Evolutionary conservation across 2,888 invertebrate species (phyloP).

Genomic region (Pycnomerus fuliginosus): DNA sequence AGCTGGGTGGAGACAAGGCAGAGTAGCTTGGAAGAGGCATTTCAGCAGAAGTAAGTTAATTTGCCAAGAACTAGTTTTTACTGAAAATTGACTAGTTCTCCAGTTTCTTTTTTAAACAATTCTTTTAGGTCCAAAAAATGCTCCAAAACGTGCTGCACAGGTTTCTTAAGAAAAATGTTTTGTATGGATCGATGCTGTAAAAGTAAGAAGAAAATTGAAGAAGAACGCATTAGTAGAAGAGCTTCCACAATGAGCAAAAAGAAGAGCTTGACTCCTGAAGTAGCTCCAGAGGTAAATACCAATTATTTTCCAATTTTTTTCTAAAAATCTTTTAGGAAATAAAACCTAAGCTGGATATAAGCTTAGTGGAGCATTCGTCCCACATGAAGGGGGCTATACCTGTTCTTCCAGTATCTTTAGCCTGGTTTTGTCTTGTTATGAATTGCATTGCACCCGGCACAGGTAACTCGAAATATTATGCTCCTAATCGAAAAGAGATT

Average conservation of each 20-base stretch:
- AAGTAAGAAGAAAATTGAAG: constrained; percentile 35
- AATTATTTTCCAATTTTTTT: no score
- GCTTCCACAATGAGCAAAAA: constrained; percentile 67
- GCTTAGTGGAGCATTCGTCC: constrained; percentile 79
- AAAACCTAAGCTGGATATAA: constrained; percentile 72
- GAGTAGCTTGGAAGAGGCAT: no score
- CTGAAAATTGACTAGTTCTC: no score
- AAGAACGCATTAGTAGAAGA: constrained; percentile 59
- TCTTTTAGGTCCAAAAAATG: no score
- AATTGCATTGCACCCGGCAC: constrained; percentile 77
- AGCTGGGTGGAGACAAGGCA: constrained; percentile 55
- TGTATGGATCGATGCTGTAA: constrained; percentile 40
- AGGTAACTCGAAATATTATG: no score
- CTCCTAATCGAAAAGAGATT: no score
- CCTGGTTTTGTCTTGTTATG: constrained; percentile 84
- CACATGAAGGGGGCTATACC: constrained; percentile 92
- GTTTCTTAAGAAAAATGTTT: constrained; percentile 42
- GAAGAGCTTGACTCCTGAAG: constrained; percentile 62
- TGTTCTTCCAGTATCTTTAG: constrained; percentile 80
- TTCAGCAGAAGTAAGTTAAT: no score
- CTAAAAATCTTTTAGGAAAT: constrained; percentile 72
- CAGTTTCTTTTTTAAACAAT: no score
- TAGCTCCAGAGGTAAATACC: constrained; percentile 35
- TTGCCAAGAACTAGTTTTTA: no score
- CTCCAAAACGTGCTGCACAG: constrained; percentile 39